Evolutionary conservation across 2,888 invertebrate genomes (phyloP), one percentile per base, ranked within the genome.

Genomic region (Apamea sordens): DNA sequence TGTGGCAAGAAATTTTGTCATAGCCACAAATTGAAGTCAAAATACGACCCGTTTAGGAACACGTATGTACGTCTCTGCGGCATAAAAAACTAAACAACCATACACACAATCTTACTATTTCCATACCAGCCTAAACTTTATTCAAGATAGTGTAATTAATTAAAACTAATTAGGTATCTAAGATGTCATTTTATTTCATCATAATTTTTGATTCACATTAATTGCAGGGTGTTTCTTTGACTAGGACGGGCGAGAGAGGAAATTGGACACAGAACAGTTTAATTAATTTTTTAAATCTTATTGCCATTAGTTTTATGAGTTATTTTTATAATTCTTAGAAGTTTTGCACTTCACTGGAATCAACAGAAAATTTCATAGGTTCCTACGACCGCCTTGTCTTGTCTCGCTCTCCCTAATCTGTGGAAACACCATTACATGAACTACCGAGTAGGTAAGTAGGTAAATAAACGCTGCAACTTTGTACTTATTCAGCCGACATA

Each of bases 61-160:
- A 79, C 15, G 18, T 36, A 15, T 24, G 47, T 36, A 15, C 28
- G 47, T 28, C 36, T 47, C 10, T 76, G 50, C 50, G 13, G 2
- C 24, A 28, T 28, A 24, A 6, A 36, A 61, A 76, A n/a, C 59
- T 36, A 76, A 76, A 76, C 32, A 61, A 77, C 32, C 4, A 61
- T 32, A 75, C 74, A 68, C 44, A 76, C 21, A 76, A 61, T 36
- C n/a, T 76, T 36, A 15, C 77, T 76, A 76, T 21, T 76, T 44
- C 15, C n/a, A 47, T 76, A 59, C n/a, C 56, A 76, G 76, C n/a
- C 59, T 44, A 36, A 76, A 47, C 21, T 36, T 21, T 36, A 15
- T 61, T 41, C 28, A 50, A 63, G 28, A 76, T 44, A 44, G 24
- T n/a, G 18, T 32, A 47, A 72, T 74, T 36, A n/a, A n/a, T 21